Base-by-base conservation (phyloP, 2,888 invertebrate species). In the Drosophila histrio region DNA sequence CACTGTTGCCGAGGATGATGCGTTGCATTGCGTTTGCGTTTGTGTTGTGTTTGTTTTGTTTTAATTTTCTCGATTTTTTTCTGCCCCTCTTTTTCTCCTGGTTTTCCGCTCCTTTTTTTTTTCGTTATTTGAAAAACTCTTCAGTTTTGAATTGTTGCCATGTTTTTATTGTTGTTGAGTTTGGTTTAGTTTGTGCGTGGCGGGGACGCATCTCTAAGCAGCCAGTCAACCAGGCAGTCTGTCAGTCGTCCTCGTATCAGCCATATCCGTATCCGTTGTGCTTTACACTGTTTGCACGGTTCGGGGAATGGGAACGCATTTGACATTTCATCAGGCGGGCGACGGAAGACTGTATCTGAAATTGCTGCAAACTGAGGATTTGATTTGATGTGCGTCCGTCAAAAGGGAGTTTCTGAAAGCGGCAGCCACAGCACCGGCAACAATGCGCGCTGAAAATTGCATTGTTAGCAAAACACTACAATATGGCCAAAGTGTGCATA, bases 41-140 rank as follows among this genome's bases (percentile, higher is more conserved):
- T 65, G 65, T 72, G 65, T 66, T 72, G 52, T 82, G 84, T 88
- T 89, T 85, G 89, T 89, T 90, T 90, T 89, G 89, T 89, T 90
- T 90, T 89, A 89, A 90, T 89, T 90, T 90, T 90, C 89, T 89
- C 87, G 87, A 88, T 74, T 87, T 87, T 89, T 79, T 80, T 69
- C 54, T 28, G 41, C 15, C 52, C 17, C 26, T n/a, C 26, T 46
- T 69, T 69, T 68, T 56, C 38, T 39, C 7, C 17, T 30, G 26
- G 74, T 64, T 68, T 64, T 62, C 66, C 43, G 59, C 49, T 68
- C 60, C 64, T 71, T 80, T 85, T 86, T 70, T 85, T 87, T 84
- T 84, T 89, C 88, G 89, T 89, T 91, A 88, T 91, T 91, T 91
- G 91, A 91, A 91, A 91, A 89, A 90, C 91, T 90, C 91, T 91